Percentiles rank a stretch among this genome's conserved stretches.
Evolutionary conservation across 2,888 invertebrate species (phyloP).

Genomic region (Hartigia nigra): DNA sequence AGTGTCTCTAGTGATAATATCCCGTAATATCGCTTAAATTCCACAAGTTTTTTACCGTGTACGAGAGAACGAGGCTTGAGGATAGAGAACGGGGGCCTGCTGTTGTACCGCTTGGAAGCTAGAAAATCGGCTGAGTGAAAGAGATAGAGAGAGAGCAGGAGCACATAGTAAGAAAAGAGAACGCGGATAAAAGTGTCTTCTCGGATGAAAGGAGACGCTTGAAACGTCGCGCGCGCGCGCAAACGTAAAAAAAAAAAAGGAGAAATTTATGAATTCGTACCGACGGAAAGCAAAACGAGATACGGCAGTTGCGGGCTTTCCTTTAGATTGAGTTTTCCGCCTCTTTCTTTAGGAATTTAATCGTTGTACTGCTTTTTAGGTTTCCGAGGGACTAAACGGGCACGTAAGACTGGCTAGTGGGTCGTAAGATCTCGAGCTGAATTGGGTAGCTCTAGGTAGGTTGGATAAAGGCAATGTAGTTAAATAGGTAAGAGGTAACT

Average conservation of each 20-base stretch:
- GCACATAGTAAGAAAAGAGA: neutral
- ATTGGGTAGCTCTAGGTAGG: neutral
- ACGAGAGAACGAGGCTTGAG: conserved; percentile 1
- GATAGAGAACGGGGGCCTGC: neutral
- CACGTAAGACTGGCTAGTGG: neutral
- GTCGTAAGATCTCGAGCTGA: neutral
- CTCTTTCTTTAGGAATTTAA: conserved; percentile 25
- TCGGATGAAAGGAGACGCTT: conserved; percentile 1
- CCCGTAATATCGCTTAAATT: conserved; percentile 7
- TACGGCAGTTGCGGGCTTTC: conserved; percentile 19
- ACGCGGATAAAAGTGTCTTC: neutral
- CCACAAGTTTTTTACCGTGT: neutral
- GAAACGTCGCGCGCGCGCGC: conserved; percentile 9
- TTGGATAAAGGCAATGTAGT: neutral
- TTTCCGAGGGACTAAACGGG: neutral
- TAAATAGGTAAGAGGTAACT: neutral
- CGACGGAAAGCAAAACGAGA: neutral
- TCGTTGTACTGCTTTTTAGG: conserved; percentile 19
- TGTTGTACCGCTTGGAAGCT: neutral
- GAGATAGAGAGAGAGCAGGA: neutral
- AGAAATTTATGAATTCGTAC: conserved; percentile 3
- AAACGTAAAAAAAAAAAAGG: too few species aligned
- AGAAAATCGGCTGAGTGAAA: neutral
- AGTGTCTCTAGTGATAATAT: conserved; percentile 1
- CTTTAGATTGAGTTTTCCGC: conserved; percentile 29